A percentile compares a stretch with the other conserved stretches of the same genome.
Evolutionary conservation across 2,888 invertebrate species (phyloP).

Genomic region (Rhopalosiphum nymphaeae): DNA sequence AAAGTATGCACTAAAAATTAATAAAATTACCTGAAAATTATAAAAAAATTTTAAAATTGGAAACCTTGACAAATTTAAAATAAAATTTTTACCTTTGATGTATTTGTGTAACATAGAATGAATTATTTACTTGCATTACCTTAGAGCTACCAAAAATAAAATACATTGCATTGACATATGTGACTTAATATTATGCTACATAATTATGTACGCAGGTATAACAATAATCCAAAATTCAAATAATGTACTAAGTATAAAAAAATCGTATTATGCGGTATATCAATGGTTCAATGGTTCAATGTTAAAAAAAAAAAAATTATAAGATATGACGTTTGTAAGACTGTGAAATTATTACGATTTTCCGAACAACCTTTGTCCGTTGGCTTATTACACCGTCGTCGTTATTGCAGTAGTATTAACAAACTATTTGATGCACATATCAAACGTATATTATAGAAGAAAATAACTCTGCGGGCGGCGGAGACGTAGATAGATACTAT

Average conservation of each 20-base stretch:
- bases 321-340: background rate
- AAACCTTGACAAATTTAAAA: too few relatives aligned
- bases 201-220: background rate
- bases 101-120: too few relatives aligned
- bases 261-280: background rate
- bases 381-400: background rate
- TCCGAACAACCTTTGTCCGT: background rate
- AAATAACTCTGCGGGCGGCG: background rate
- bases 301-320: background rate
- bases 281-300: background rate
- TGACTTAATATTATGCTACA: background rate
- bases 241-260: background rate
- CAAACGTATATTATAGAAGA: slow-evolving; percentile 5
- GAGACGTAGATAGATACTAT: background rate
- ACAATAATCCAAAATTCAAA: background rate
- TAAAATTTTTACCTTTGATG: too few relatives aligned
- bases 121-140: too few relatives aligned
- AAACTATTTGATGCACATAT: slow-evolving; percentile 15
- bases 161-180: too few relatives aligned
- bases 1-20: too few relatives aligned
- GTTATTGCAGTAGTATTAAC: background rate
- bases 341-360: background rate
- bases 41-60: too few relatives aligned
- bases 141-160: too few relatives aligned
- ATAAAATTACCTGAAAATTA: too few relatives aligned